Conservation (phyloP, 2,113 vertebrate genomes). For the Chlamydotis undulata region DNA sequence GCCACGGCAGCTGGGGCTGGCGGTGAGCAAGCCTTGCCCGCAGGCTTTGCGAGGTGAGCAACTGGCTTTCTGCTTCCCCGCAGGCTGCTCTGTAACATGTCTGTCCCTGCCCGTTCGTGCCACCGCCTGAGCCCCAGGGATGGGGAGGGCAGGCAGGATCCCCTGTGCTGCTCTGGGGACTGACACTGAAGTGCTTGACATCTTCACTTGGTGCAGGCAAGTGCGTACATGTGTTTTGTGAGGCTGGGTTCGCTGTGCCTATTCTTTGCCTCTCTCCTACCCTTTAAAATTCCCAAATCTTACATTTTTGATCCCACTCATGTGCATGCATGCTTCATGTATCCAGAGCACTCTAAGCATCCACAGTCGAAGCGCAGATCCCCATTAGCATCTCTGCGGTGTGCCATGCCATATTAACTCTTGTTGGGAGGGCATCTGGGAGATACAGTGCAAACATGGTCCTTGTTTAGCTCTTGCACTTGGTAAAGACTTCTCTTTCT, state of each 20-base stretch:
- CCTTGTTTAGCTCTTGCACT: conserved; percentile 13
- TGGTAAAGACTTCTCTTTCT: conserved; percentile 21
- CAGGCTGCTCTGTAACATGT: accelerated
- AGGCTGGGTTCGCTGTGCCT: neutral
- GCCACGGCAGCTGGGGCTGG: neutral
- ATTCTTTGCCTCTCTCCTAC: neutral
- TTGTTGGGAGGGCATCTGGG: neutral
- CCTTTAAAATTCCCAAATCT: neutral
- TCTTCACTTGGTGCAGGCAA: neutral
- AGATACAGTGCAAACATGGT: neutral
- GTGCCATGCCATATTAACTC: neutral
- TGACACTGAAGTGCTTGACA: neutral
- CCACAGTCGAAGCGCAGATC: neutral
- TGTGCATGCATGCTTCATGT: neutral
- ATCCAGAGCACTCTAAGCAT: neutral
- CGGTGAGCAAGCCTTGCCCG: neutral
- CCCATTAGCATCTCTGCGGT: neutral
- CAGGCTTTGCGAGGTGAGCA: neutral
- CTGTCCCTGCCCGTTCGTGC: neutral
- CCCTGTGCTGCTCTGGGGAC: neutral
- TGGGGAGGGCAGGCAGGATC: neutral
- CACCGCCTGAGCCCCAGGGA: neutral
- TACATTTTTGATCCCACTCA: neutral
- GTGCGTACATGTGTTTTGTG: neutral
- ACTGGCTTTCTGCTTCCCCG: neutral